phyloP scores from a whole-genome alignment of 2,797 vertebrate genomes.

The Pelodytes ibericus region DNA sequence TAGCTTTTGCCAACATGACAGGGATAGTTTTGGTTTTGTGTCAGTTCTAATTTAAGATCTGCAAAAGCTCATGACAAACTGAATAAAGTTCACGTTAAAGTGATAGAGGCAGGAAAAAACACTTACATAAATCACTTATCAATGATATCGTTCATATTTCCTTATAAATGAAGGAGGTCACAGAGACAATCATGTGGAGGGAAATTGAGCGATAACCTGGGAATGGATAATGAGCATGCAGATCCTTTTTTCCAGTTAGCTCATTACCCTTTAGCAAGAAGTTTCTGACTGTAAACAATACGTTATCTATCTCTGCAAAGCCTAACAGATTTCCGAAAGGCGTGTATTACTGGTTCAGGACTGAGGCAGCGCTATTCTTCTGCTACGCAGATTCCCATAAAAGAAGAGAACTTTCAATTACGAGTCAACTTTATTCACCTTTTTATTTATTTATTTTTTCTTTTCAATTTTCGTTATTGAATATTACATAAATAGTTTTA shows the following conservation, averaged over 20 bases:
- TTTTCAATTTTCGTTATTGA: no score
- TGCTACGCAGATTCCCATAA: slow-evolving; percentile 5
- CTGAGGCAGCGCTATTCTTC: background rate
- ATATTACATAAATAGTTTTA: no score
- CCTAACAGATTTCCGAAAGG: slow-evolving; percentile 28
- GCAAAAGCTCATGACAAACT: background rate
- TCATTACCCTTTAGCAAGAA: slow-evolving; percentile 28
- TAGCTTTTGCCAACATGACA: background rate
- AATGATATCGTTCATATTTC: slow-evolving; percentile 44
- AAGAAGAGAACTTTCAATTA: background rate
- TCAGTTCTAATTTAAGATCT: background rate
- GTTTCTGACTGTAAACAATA: slow-evolving; percentile 14
- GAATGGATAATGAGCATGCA: slow-evolving; percentile 16
- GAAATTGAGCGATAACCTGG: slow-evolving; percentile 44
- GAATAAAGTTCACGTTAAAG: slow-evolving; percentile 3
- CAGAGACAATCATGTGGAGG: slow-evolving; percentile 36
- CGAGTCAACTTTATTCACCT: no score
- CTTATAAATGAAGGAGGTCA: slow-evolving; percentile 31
- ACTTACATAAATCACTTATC: slow-evolving; percentile 47
- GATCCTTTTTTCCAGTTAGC: slow-evolving; percentile 23
- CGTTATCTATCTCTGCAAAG: slow-evolving; percentile 26
- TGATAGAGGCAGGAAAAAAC: slow-evolving; percentile 39
- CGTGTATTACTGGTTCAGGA: slow-evolving; percentile 18
- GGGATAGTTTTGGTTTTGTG: background rate
- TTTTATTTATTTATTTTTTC: no score